phyloP scores from a whole-genome alignment of 2,888 invertebrate genomes.

The Steinernema carpocapsae region DNA sequence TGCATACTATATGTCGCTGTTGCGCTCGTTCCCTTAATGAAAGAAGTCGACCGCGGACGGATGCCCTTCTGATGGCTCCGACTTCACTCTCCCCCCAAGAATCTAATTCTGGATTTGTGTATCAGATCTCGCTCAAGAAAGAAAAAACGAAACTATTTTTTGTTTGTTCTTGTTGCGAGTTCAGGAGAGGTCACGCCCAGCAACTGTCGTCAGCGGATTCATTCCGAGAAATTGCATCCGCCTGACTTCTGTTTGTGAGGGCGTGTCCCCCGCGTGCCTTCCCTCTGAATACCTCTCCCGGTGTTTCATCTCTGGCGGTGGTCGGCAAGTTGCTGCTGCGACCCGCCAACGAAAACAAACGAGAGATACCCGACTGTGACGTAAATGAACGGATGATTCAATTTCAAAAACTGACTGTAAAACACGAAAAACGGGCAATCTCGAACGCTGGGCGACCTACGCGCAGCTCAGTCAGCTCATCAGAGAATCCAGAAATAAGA shows the following conservation, averaged over 20 bases:
- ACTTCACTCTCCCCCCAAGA: too few relatives aligned
- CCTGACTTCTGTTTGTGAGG: slow-evolving; percentile 28
- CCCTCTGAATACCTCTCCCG: slow-evolving; percentile 1
- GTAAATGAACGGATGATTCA: slow-evolving; percentile 24
- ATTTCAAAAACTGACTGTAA: slow-evolving; percentile 23
- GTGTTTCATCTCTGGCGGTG: slow-evolving; percentile 8
- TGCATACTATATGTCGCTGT: neutral
- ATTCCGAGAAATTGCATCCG: slow-evolving; percentile 25
- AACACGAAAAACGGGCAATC: neutral
- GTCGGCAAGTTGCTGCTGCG: neutral
- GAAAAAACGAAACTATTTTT: neutral
- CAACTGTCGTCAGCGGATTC: slow-evolving; percentile 28
- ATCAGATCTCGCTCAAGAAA: too few relatives aligned
- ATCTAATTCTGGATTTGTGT: too few relatives aligned
- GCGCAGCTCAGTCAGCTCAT: slow-evolving; percentile 17
- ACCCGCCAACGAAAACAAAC: slow-evolving; percentile 31
- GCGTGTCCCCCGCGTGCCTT: neutral
- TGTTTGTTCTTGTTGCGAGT: neutral
- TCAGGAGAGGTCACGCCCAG: neutral
- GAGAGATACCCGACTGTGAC: slow-evolving; percentile 19
- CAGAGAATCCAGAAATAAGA: neutral
- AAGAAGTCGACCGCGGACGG: neutral
- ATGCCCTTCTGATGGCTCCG: slow-evolving; percentile 1
- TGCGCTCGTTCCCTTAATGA: neutral
- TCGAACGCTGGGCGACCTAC: neutral